A percentile compares a stretch with the other conserved stretches of the same genome.
Evolutionary conservation across 1,140 invertebrate genomes (phyloP).

Genomic region (Mya arenaria): DNA sequence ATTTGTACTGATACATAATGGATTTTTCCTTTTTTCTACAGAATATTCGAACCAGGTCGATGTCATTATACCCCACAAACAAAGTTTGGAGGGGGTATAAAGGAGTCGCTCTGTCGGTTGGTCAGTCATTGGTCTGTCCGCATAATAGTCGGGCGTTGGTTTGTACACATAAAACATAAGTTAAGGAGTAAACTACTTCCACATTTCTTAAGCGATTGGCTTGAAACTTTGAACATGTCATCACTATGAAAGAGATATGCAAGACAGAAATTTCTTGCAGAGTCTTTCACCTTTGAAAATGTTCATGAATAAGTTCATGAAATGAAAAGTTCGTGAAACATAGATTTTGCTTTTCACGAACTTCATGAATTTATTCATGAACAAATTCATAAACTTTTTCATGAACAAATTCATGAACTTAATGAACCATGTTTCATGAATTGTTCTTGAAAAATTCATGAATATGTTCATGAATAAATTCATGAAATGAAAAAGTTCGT

Average conservation of each 20-base stretch:
- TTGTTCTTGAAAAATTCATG: conserved; percentile 33
- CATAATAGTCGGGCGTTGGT: conserved; percentile 39
- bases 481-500: conserved; percentile 22
- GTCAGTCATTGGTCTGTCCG: conserved; percentile 39
- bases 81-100: conserved; percentile 42
- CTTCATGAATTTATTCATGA: conserved; percentile 40
- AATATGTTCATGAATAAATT: conserved; percentile 40
- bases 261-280: conserved; percentile 37
- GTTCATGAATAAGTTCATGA: conserved; percentile 40
- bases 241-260: conserved; percentile 40
- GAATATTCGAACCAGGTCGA: conserved; percentile 42
- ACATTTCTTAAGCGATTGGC: conserved; percentile 40
- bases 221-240: conserved; percentile 44
- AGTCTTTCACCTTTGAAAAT: conserved; percentile 40
- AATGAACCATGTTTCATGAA: conserved; percentile 16
- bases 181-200: conserved; percentile 44
- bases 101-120: conserved; percentile 41
- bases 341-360: conserved; percentile 38
- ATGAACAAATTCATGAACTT: conserved; percentile 28
- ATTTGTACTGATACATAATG: conserved; percentile 41
- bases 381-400: conserved; percentile 29
- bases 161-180: conserved; percentile 44
- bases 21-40: conserved; percentile 43
- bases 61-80: conserved; percentile 42
- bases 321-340: conserved; percentile 12